A percentile compares a stretch with the other conserved stretches of the same genome.
phyloP scores from a whole-genome alignment of 1,140 invertebrate species.

The Uloborus diversus region DNA sequence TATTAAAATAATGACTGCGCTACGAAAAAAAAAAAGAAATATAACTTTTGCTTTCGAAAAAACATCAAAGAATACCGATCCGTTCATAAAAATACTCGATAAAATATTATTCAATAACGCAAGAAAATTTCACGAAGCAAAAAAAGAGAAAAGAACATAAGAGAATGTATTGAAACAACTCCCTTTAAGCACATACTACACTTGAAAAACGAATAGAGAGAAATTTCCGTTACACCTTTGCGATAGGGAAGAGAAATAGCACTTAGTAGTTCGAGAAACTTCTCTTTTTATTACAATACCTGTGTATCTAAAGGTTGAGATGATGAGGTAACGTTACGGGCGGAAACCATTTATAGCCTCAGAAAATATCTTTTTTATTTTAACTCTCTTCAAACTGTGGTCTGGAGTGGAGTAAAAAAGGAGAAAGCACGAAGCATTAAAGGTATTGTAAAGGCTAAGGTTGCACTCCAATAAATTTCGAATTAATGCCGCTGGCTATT shows the following conservation, averaged over 20 bases:
- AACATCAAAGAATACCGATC: too few relatives aligned
- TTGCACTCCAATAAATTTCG: constrained; percentile 34
- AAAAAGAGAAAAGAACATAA: too few relatives aligned
- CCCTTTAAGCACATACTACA: too few relatives aligned
- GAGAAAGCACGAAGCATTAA: background rate
- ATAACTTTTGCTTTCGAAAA: too few relatives aligned
- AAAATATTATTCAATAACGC: too few relatives aligned
- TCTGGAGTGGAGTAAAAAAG: background rate
- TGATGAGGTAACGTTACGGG: constrained; percentile 18
- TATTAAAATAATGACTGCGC: too few relatives aligned
- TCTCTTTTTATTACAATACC: background rate
- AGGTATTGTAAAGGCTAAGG: constrained; percentile 2
- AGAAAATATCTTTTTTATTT: constrained; percentile 34
- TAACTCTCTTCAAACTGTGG: background rate
- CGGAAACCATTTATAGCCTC: background rate
- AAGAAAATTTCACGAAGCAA: too few relatives aligned
- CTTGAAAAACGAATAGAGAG: too few relatives aligned
- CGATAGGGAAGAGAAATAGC: background rate
- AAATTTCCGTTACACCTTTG: too few relatives aligned
- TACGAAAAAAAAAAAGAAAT: too few relatives aligned
- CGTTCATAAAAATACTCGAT: too few relatives aligned
- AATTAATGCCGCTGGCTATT: constrained; percentile 38
- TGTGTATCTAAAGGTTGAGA: background rate
- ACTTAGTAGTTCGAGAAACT: background rate
- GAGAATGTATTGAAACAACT: too few relatives aligned